These are phyloP conservation scores for Diadromus collaris DNA, from an alignment of 2,888 invertebrate genomes.

Conservation along the genomic window DNA sequence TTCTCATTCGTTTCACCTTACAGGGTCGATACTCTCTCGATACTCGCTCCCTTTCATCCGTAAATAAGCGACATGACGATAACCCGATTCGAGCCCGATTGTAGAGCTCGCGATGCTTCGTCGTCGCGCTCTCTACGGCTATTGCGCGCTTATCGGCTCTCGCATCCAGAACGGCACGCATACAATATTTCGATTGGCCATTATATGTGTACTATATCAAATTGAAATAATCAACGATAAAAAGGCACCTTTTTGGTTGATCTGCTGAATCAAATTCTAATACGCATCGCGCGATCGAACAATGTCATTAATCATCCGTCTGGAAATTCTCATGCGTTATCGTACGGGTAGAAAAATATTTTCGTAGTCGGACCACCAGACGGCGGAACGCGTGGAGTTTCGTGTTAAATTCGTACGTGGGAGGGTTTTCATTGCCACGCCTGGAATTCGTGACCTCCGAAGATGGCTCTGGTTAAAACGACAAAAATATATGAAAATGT, in stretches of 20 bases:
- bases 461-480: conserved; percentile 11
- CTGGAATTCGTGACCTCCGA: conserved; percentile 20
- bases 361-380: not conserved
- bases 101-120: not conserved
- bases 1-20: not conserved
- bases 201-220: not conserved
- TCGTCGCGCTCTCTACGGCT: not conserved
- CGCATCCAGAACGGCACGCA: not conserved
- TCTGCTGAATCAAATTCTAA: not conserved
- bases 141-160: not conserved
- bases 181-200: not conserved
- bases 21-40: conserved; percentile 1
- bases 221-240: not conserved
- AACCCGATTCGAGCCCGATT: not conserved
- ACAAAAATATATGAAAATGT: not conserved
- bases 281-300: not conserved
- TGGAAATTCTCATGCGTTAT: not conserved
- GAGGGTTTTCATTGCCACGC: conserved; percentile 4
- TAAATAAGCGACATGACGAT: not conserved
- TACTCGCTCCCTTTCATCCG: not conserved
- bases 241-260: not conserved
- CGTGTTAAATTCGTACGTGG: conserved; percentile 5
- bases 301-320: not conserved
- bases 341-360: not conserved
- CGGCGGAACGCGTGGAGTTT: not conserved